Evolutionary conservation across 2,113 vertebrate genomes (phyloP).

Genomic region (Neomonachus schauinslandi): DNA sequence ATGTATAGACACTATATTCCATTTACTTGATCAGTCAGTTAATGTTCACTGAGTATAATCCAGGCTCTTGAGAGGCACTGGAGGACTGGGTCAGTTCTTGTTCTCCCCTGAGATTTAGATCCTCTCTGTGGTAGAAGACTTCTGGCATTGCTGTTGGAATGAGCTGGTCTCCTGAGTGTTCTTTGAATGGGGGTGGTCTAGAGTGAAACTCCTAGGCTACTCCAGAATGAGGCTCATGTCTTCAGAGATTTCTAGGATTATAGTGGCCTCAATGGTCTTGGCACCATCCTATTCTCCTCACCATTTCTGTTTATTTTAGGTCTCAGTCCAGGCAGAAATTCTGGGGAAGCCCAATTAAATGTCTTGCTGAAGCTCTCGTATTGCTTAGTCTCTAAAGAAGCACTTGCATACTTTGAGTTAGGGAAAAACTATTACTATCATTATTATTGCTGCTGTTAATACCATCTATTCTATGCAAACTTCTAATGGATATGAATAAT

Average conservation of each 20-base stretch:
- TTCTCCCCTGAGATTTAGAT: neutral
- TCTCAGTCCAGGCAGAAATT: neutral
- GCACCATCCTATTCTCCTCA: neutral
- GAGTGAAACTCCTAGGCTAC: neutral
- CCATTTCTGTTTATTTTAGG: neutral
- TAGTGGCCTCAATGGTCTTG: neutral
- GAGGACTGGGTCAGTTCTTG: neutral
- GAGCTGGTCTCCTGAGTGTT: neutral
- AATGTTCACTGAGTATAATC: neutral
- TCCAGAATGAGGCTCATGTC: neutral
- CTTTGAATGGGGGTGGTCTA: neutral
- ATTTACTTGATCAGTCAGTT: neutral
- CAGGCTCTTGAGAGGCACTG: neutral
- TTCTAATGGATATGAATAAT: conserved; percentile 21
- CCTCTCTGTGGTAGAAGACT: neutral
- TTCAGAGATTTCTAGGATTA: neutral
- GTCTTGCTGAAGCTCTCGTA: neutral
- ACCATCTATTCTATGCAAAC: neutral
- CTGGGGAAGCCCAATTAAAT: neutral
- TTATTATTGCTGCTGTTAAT: neutral
- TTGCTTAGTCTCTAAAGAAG: neutral
- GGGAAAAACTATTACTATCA: neutral
- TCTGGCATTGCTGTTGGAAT: neutral
- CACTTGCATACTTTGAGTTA: neutral
- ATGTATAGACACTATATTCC: neutral